phyloP scores from a whole-genome alignment of 1,140 invertebrate species.

The Chymomyza costata region DNA sequence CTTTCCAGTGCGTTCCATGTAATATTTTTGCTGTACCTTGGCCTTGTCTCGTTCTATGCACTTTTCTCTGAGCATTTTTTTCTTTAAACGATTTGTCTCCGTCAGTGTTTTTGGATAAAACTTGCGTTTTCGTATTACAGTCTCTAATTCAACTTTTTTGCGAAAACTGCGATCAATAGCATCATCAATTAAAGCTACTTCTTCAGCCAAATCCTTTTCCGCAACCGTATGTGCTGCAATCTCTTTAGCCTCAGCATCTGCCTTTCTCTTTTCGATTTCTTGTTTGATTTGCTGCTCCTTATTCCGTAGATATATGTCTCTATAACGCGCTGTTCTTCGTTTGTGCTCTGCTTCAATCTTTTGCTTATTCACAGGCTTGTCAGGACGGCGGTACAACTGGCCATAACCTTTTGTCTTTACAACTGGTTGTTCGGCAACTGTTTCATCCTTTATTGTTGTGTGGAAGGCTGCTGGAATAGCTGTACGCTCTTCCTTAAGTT shows the following conservation, averaged over 20 bases:
- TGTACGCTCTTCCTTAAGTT: slow-evolving; percentile 43
- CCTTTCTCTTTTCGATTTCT: slow-evolving; percentile 6
- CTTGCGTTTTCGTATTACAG: slow-evolving; percentile 35
- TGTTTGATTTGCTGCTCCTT: slow-evolving; percentile 28
- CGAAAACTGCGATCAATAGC: slow-evolving; percentile 54
- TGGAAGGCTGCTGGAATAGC: slow-evolving; percentile 35
- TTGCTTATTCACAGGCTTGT: slow-evolving; percentile 46
- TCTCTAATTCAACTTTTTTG: slow-evolving; percentile 49
- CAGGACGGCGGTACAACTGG: slow-evolving; percentile 43
- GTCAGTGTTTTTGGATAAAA: slow-evolving; percentile 58
- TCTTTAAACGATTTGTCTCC: slow-evolving; percentile 57
- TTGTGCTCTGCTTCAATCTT: slow-evolving; percentile 41
- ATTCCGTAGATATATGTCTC: slow-evolving; percentile 51
- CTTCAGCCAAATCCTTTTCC: slow-evolving; percentile 38
- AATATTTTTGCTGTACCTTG: slow-evolving; percentile 48
- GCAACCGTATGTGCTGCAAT: slow-evolving; percentile 43
- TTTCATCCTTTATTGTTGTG: slow-evolving; percentile 42
- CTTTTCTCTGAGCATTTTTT: slow-evolving; percentile 50
- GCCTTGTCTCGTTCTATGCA: slow-evolving; percentile 49
- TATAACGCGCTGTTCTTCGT: slow-evolving; percentile 52
- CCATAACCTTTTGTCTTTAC: slow-evolving; percentile 23
- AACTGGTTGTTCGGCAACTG: background rate
- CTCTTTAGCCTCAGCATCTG: slow-evolving; percentile 31
- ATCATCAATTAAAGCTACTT: slow-evolving; percentile 52
- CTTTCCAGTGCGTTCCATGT: slow-evolving; percentile 39